Evolutionary conservation across 37 sponge, comb jelly and placozoan species (phyloP), one percentile per base, ranked within the genome.

Genomic region (Theonella swinhoei): DNA sequence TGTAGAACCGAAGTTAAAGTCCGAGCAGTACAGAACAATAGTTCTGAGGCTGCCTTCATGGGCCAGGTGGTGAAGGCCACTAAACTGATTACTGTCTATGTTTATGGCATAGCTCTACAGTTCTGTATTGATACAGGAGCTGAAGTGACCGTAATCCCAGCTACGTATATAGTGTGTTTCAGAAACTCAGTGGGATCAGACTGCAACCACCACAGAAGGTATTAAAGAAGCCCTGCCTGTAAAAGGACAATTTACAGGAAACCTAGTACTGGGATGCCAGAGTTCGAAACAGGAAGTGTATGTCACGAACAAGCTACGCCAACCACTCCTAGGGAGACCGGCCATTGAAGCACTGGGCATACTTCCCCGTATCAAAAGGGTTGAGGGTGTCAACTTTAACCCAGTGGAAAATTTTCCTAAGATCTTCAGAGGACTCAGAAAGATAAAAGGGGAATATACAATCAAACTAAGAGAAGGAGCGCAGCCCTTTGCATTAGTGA

Each of bases 111-210:
- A 64, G 39, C n/a, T n/a, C 65, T 9, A 36, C 39, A 62, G 26
- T 78, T 78, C 39, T 8, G 64, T 8, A 62, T 63, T 4, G 78
- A 78, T 1, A 78, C 78, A 22, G 78, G 78, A 36, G 65, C 78
- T 17, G 78, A 78, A 22, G 78, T 64, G 4, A 31, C n/a, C 1
- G 65, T 62, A 11, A 78, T 78, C 35, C 36, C 78, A 4, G 78
- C 30, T n/a, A n/a, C n/a, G n/a, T n/a, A n/a, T n/a, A n/a, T 20
- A 23, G 5, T 19, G 64, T n/a, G n/a, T n/a, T n/a, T n/a, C n/a
- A n/a, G n/a, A n/a, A 62, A 24, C 33, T 62, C 5, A 28, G 41
- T 9, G 34, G 64, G 7, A 34, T 36, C 19, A 14, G 7, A 19
- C 77, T 76, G 22, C 31, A 37, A 31, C n/a, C 36, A 24, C 3